Percentiles rank a stretch among this genome's conserved stretches.
These are phyloP conservation scores for Noctua janthe DNA, from an alignment of 2,888 invertebrate species.

Conservation along the genomic window DNA sequence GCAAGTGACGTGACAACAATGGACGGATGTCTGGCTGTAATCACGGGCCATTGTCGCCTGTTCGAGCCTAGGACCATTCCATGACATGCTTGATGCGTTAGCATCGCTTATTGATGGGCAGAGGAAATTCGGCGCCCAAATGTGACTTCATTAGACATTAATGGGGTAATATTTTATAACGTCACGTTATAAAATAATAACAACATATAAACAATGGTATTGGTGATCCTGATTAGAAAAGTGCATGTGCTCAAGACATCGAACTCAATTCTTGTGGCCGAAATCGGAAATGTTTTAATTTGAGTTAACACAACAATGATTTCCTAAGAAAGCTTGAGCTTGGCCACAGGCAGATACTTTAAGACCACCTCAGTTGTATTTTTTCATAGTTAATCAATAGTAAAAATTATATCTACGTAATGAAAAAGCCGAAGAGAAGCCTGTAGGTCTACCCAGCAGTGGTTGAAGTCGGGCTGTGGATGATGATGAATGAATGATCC, in stretches of 20 bases:
- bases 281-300: not conserved
- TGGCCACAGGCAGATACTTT: not conserved
- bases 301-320: not conserved
- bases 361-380: not conserved
- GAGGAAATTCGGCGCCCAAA: slow-evolving; percentile 61
- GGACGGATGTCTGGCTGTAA: slow-evolving; percentile 79
- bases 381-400: not conserved
- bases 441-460: not conserved
- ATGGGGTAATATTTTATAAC: slow-evolving; percentile 9
- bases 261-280: not conserved
- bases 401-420: not conserved
- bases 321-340: not conserved
- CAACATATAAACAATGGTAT: slow-evolving; percentile 2
- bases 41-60: slow-evolving; percentile 69
- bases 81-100: slow-evolving; percentile 34
- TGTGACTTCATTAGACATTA: slow-evolving; percentile 30
- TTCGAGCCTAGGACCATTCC: slow-evolving; percentile 43
- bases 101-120: slow-evolving; percentile 46
- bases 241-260: not conserved
- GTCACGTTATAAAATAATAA: slow-evolving; percentile 7
- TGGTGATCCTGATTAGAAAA: not conserved
- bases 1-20: slow-evolving; percentile 73
- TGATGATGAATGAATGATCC: not conserved
- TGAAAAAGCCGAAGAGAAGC: not conserved
- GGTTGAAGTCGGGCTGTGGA: not conserved